Conservation (phyloP, 2,113 vertebrate genomes). For the Petaurus breviceps region DNA sequence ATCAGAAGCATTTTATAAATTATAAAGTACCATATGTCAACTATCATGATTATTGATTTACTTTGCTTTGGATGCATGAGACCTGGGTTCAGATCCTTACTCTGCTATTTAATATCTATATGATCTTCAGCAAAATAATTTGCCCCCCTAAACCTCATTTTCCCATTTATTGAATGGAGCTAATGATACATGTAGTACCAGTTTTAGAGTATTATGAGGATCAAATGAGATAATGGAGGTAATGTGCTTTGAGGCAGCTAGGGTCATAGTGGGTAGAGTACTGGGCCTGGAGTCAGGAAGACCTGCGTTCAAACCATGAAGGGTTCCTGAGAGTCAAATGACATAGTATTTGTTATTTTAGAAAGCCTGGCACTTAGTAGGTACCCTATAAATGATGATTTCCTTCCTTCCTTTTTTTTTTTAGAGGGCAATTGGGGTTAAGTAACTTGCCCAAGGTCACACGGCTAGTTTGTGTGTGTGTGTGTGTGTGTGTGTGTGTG, state of each 20-base stretch:
- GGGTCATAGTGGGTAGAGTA: neutral
- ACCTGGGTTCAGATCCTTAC: neutral
- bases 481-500: too few relatives aligned
- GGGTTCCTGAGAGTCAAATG: conserved; percentile 6
- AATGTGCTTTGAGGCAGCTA: neutral
- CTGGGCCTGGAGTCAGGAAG: neutral
- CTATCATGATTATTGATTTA: neutral
- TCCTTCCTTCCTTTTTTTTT: neutral
- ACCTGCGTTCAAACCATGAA: neutral
- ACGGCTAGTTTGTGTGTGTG: too few relatives aligned
- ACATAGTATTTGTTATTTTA: neutral
- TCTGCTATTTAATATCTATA: neutral
- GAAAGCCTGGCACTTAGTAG: neutral
- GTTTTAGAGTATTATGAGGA: neutral
- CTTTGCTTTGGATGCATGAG: neutral
- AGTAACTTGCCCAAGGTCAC: too few relatives aligned
- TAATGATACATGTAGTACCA: neutral
- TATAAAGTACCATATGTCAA: neutral
- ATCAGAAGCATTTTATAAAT: neutral
- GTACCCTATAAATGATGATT: neutral
- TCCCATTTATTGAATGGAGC: neutral
- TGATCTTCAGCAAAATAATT: neutral
- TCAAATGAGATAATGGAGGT: neutral
- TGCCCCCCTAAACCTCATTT: neutral
- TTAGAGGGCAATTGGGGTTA: too few relatives aligned